Evolutionary conservation across 2,888 invertebrate genomes (phyloP).

Genomic region (Tenthredo notha): DNA sequence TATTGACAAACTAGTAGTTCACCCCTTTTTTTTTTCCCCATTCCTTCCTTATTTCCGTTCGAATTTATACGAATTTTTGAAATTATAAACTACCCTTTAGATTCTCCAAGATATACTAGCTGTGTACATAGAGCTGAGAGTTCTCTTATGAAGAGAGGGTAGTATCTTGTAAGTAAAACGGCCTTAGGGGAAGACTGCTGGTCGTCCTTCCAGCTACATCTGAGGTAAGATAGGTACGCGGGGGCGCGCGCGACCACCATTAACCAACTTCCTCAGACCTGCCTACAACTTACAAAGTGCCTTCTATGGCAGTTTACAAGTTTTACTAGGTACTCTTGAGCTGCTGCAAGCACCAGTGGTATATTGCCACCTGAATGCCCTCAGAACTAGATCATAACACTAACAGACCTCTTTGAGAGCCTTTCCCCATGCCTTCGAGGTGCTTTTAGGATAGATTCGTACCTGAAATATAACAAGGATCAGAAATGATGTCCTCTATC

Average conservation of each 20-base stretch:
- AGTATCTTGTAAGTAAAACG: not conserved
- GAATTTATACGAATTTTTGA: too few relatives aligned
- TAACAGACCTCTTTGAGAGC: constrained; percentile 61
- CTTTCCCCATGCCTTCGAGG: constrained; percentile 50
- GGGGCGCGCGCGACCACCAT: constrained; percentile 32
- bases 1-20: constrained; percentile 17
- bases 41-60: not conserved
- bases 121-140: too few relatives aligned
- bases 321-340: constrained; percentile 56
- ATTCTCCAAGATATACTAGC: too few relatives aligned
- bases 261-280: constrained; percentile 45
- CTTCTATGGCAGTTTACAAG: constrained; percentile 64
- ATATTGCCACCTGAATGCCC: constrained; percentile 64
- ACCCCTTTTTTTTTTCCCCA: not conserved
- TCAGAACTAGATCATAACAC: constrained; percentile 65
- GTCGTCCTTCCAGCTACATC: constrained; percentile 3
- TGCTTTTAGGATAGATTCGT: constrained; percentile 51
- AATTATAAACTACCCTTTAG: not conserved
- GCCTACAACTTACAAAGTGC: constrained; percentile 63
- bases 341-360: constrained; percentile 2
- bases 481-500: too few relatives aligned
- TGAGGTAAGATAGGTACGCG: not conserved
- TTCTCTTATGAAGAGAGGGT: not conserved
- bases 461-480: not conserved
- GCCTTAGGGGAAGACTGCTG: not conserved